Evolutionary conservation across 1,140 invertebrate species (phyloP).

Genomic region (Bombus picipes): DNA sequence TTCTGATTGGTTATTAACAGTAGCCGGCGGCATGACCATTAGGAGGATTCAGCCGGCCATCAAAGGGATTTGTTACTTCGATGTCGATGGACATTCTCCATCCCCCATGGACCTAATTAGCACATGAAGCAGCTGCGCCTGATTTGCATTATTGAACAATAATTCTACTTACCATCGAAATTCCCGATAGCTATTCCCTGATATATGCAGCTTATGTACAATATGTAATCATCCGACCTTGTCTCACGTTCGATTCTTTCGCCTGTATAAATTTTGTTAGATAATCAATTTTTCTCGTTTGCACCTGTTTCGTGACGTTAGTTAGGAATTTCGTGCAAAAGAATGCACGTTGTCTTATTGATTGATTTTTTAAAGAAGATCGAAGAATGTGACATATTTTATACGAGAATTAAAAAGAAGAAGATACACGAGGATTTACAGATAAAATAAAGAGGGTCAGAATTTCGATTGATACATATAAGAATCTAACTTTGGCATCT

Average conservation of each 20-base stretch:
- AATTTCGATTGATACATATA: too few species aligned
- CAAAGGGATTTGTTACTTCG: constrained; percentile 42
- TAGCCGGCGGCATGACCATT: constrained; percentile 24
- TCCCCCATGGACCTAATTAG: constrained; percentile 20
- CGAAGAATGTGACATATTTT: too few species aligned
- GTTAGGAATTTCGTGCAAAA: not conserved
- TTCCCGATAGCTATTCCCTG: not conserved
- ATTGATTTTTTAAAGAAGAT: too few species aligned
- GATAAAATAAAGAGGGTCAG: not conserved
- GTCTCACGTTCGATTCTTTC: not conserved
- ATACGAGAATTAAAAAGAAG: not conserved
- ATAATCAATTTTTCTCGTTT: too few species aligned
- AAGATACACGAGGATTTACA: not conserved
- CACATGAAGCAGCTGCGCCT: not conserved
- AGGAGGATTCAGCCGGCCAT: constrained; percentile 41
- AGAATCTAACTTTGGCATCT: too few species aligned
- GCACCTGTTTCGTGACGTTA: not conserved
- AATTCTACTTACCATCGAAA: not conserved
- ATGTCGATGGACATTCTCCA: constrained; percentile 1
- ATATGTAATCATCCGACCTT: not conserved
- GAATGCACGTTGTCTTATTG: too few species aligned
- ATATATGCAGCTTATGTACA: too few species aligned
- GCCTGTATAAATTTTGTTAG: not conserved
- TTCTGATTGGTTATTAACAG: constrained; percentile 49
- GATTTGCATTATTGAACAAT: constrained; percentile 24